Base-by-base conservation (phyloP, 2,888 invertebrate genomes). In the Drepanosiphum platanoidis region DNA sequence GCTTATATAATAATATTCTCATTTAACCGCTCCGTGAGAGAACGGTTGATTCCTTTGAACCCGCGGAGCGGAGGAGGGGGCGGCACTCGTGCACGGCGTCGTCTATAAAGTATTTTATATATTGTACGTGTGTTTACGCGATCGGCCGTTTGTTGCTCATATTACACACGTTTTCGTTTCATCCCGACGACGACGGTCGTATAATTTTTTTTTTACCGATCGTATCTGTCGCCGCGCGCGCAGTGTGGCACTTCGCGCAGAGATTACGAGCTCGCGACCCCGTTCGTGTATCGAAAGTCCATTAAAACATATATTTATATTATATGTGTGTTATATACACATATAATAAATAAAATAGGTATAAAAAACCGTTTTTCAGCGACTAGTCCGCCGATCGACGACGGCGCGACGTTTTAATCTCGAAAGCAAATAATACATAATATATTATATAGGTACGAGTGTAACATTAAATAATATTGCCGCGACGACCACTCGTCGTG, bases 111-210 rank as follows among this genome's bases (percentile, higher is more conserved):
- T 71, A 71, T 39, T 11, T 9, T 61, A n/a, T 61, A 27, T 61
- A 27, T 27, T 27, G n/a, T 61, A n/a, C n/a, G 9, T 61, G 27
- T 61, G 27, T 27, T 22, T 61, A n/a, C 61, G 1, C n/a, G 61
- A n/a, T 22, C 7, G 27, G 9, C n/a, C 36, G 58, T 34, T 61
- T 22, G 42, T 34, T 61, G 30, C 30, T 74, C 74, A 34, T 52
- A 68, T 79, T 79, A 79, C 68, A 34, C 68, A 68, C 34, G 22
- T 64, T 75, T 58, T 77, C 61, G 8, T 75, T 75, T 34, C 34
- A 58, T 58, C 42, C 74, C 46, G 46, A 46, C 46, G 32, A 52
- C 52, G 3, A 52, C 18, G 18, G n/a, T 75, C 15, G 52, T 39
- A 61, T 39, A 61, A 34, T 61, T 61, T 61, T n/a, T 61, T 36